Conservation (phyloP, 1,140 invertebrate species). For the Lycorma delicatula region DNA sequence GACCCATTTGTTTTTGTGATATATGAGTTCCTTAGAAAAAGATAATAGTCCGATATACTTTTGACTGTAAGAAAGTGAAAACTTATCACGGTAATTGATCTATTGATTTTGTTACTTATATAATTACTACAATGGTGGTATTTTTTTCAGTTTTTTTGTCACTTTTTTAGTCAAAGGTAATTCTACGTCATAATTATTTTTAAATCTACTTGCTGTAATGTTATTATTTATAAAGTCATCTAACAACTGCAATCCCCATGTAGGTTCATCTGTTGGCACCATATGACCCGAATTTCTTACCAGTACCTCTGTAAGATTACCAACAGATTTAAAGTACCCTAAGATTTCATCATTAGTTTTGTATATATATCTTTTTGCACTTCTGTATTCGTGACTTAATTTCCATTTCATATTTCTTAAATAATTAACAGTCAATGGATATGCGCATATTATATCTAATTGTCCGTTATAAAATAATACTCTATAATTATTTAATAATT, state of each 20-base stretch:
- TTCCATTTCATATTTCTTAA: conserved; percentile 51
- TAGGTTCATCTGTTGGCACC: conserved; percentile 53
- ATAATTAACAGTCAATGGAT: conserved; percentile 65
- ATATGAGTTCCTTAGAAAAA: too few species aligned
- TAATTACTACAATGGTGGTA: too few species aligned
- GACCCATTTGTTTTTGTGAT: too few species aligned
- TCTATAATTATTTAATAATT: conserved; percentile 56
- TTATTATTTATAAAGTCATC: conserved; percentile 1
- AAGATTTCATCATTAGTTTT: conserved; percentile 12
- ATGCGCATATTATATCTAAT: conserved; percentile 75
- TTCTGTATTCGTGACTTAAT: conserved; percentile 52
- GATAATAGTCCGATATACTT: too few species aligned
- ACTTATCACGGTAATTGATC: too few species aligned
- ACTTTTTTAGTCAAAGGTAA: too few species aligned
- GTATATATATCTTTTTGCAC: conserved; percentile 41
- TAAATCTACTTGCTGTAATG: too few species aligned
- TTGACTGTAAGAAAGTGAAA: too few species aligned
- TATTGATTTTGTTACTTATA: too few species aligned
- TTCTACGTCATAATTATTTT: too few species aligned
- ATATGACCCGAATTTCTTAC: conserved; percentile 56
- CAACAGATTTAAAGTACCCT: conserved; percentile 20
- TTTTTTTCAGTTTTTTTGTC: too few species aligned
- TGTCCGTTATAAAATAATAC: conserved; percentile 67
- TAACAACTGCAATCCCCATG: conserved; percentile 43
- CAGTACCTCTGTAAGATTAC: conserved; percentile 53